Conservation (phyloP, 2,113 vertebrate species). For the Calypte anna region DNA sequence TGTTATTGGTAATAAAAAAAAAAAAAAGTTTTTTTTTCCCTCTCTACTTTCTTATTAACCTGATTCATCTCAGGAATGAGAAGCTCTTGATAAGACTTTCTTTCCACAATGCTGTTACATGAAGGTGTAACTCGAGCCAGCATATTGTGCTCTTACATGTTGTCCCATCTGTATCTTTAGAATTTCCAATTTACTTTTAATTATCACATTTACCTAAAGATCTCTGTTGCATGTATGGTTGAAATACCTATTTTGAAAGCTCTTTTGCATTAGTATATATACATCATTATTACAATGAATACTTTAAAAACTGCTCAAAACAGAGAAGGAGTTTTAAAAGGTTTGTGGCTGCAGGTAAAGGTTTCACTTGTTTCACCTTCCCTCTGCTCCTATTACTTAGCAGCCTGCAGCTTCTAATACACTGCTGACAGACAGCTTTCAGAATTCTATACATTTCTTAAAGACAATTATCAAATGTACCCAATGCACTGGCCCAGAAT, state of each 20-base stretch:
- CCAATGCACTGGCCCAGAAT: constrained; percentile 23
- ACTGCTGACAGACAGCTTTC: constrained; percentile 36
- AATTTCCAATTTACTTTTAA: neutral
- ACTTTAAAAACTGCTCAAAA: neutral
- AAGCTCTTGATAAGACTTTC: neutral
- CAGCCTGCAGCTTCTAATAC: neutral
- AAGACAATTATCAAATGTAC: constrained; percentile 63
- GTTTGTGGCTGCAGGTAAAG: neutral
- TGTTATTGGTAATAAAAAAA: neutral
- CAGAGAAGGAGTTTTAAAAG: neutral
- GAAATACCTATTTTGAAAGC: neutral
- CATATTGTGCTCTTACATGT: fast-evolving
- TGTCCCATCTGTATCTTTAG: neutral
- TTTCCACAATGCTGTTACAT: neutral
- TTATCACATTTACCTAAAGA: neutral
- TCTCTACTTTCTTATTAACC: neutral
- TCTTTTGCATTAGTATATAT: neutral
- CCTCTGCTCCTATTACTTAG: neutral
- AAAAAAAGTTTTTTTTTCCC: neutral
- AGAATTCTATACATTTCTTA: constrained; percentile 36
- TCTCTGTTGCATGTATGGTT: neutral
- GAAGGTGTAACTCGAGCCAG: neutral
- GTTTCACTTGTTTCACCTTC: constrained; percentile 5
- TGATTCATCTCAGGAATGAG: neutral
- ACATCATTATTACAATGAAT: neutral